These are phyloP conservation scores for Alauda arvensis DNA, from an alignment of 2,797 vertebrate species.

Conservation along the genomic window DNA sequence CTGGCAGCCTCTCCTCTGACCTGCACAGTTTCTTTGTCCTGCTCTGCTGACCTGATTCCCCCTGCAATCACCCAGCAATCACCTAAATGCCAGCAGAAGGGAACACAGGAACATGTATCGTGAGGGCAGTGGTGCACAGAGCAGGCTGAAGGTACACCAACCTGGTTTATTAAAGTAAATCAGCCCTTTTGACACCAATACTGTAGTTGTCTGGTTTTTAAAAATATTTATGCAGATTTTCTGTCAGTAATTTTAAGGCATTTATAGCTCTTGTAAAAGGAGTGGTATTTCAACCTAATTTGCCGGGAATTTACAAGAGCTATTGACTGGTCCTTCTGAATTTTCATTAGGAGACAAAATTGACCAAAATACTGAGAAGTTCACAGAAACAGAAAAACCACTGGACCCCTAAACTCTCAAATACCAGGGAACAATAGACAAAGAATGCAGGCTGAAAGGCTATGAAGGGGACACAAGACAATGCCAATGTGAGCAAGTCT, in stretches of 20 bases:
- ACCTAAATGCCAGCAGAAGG: not conserved
- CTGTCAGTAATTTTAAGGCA: not conserved
- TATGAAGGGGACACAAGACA: not conserved
- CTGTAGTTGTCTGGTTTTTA: accelerated
- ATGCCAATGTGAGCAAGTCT: not conserved
- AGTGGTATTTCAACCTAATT: not conserved
- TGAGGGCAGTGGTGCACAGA: not conserved
- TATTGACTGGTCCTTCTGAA: not conserved
- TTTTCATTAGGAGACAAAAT: not conserved
- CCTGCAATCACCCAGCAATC: not conserved
- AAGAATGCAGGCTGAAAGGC: not conserved
- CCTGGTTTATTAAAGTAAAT: not conserved
- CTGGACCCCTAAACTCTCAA: not conserved
- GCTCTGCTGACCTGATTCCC: not conserved
- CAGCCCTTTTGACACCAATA: not conserved
- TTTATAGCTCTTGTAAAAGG: not conserved
- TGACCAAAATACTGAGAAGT: not conserved
- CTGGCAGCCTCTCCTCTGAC: not conserved
- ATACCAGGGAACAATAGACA: not conserved
- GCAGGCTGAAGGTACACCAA: not conserved
- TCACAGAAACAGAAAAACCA: not conserved
- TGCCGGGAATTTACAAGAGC: not conserved
- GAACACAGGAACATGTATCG: not conserved
- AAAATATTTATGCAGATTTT: not conserved
- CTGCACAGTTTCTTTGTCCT: not conserved